These are phyloP conservation scores for Synergus itoensis DNA, from an alignment of 2,888 invertebrate genomes.

Conservation along the genomic window DNA sequence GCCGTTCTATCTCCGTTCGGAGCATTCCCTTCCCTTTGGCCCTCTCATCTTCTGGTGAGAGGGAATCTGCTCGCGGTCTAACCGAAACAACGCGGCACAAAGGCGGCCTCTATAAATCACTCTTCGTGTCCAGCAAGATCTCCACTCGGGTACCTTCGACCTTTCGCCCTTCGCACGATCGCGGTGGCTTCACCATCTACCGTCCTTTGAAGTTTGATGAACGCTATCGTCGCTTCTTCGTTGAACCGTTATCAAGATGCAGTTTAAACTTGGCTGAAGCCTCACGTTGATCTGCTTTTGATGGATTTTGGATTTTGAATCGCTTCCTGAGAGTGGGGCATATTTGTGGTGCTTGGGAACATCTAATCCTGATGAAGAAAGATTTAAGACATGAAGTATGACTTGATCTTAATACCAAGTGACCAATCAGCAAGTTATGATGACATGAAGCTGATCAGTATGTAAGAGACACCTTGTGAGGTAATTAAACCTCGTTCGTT, in stretches of 20 bases:
- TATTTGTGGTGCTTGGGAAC: background rate
- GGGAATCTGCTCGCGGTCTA: slow-evolving; percentile 53
- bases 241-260: slow-evolving; percentile 18
- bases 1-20: slow-evolving; percentile 50
- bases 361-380: background rate
- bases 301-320: slow-evolving; percentile 2
- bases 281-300: background rate
- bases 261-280: background rate
- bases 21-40: slow-evolving; percentile 56
- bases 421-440: background rate
- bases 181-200: slow-evolving; percentile 52
- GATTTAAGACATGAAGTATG: background rate
- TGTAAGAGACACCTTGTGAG: background rate
- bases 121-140: slow-evolving; percentile 54
- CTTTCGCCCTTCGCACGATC: slow-evolving; percentile 57
- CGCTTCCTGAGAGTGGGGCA: background rate
- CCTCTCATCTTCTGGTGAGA: slow-evolving; percentile 48
- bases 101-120: slow-evolving; percentile 65
- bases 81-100: slow-evolving; percentile 57
- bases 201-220: slow-evolving; percentile 51
- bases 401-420: background rate
- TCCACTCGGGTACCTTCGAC: slow-evolving; percentile 54
- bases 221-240: slow-evolving; percentile 34
- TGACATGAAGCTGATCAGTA: slow-evolving; percentile 7
- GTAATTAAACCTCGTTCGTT: background rate